Conservation (phyloP, 2,113 vertebrate species). For the Tretioscincus oriximinensis region DNA sequence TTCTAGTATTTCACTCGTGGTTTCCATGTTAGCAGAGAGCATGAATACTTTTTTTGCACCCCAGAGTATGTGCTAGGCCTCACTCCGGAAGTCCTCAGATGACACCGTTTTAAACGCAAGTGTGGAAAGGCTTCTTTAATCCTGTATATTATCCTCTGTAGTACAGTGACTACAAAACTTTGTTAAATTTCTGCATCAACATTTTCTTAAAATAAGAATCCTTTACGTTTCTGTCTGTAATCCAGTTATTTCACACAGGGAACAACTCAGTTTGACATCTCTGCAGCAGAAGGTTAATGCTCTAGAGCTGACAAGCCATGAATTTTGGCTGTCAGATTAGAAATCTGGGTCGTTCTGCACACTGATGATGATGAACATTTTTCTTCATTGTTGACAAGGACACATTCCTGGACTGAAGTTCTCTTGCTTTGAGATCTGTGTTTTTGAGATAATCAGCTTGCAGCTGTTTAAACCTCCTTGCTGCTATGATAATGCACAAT, state of each 20-base stretch:
- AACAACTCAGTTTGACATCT: not conserved
- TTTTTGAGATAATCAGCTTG: conserved; percentile 15
- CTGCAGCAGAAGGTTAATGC: not conserved
- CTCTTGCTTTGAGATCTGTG: not conserved
- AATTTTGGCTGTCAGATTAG: conserved; percentile 7
- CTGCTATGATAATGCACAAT: not conserved
- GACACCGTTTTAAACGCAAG: too few species aligned
- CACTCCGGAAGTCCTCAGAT: too few species aligned
- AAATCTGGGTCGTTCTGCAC: not conserved
- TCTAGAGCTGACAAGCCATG: not conserved
- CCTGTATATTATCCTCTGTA: not conserved
- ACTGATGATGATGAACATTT: not conserved
- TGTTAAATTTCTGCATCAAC: not conserved
- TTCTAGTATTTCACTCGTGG: too few species aligned
- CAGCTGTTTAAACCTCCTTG: not conserved
- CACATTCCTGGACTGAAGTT: not conserved
- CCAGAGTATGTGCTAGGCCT: too few species aligned
- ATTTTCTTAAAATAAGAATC: not conserved
- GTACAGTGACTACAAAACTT: not conserved
- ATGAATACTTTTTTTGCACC: too few species aligned
- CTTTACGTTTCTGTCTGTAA: not conserved
- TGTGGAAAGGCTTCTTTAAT: not conserved
- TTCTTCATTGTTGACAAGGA: conserved; percentile 4
- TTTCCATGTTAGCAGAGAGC: too few species aligned
- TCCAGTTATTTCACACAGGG: not conserved